These are phyloP conservation scores for Luffia ferchaultella DNA, from an alignment of 2,888 invertebrate species.

Conservation along the genomic window DNA sequence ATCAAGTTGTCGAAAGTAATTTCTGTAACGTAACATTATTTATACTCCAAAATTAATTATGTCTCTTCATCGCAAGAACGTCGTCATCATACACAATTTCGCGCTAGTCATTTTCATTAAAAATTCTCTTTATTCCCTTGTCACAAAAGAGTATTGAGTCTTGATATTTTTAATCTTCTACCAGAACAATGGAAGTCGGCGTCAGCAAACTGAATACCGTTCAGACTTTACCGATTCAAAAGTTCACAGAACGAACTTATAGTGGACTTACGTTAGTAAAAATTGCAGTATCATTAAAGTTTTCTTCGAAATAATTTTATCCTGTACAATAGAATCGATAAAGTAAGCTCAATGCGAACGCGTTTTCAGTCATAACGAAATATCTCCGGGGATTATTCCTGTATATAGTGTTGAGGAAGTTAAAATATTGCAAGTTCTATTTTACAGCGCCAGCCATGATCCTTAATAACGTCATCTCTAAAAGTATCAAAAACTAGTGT, in stretches of 20 bases:
- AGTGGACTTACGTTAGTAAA: neutral
- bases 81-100: neutral
- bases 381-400: neutral
- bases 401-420: neutral
- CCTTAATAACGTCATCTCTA: too few species aligned
- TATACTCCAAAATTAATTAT: too few species aligned
- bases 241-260: neutral
- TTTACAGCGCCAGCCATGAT: too few species aligned
- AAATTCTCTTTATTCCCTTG: conserved; percentile 10
- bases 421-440: neutral
- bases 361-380: neutral
- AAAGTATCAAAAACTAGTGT: too few species aligned
- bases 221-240: neutral
- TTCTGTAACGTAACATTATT: too few species aligned
- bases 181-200: conserved; percentile 22
- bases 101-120: neutral
- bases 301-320: neutral
- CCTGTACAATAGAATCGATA: neutral
- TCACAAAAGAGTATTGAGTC: conserved; percentile 24
- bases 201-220: conserved; percentile 1
- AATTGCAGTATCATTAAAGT: neutral
- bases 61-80: too few species aligned
- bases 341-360: neutral
- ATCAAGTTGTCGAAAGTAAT: too few species aligned
- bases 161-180: conserved; percentile 36